Evolutionary conservation across 2,113 vertebrate genomes (phyloP), one percentile per base, ranked within the genome.

Genomic region (Maccullochella peelii): DNA sequence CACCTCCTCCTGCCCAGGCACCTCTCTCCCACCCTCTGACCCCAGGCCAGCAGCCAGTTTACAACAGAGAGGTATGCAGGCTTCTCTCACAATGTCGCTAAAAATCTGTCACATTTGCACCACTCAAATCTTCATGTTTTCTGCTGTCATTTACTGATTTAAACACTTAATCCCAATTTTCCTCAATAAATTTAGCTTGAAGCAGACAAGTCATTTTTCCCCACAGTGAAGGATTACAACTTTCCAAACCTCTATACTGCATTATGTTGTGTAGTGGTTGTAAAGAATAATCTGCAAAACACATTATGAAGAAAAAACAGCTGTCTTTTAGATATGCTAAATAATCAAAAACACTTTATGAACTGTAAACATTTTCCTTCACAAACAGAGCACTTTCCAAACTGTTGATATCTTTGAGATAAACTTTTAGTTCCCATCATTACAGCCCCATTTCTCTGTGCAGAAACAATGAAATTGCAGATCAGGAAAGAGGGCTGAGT

Each of bases 61-160:
- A 79, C 79, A 65, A 84, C 84, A 80, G 67, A 89, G 77, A 91
- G 88, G 90, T 93, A 92, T 87, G 88, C 52, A 54, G 16, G 30
- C 40, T 11, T 85, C 3, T 74, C 52, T 74, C 47, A 6, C 55
- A 69, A n/a, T 47, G 33, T 52, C 27, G 7, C 63, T 67, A 5
- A 18, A 65, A 67, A 21, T 50, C 20, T 52, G 23, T 21, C 21
- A 58, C 10, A 23, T 57, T 65, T 36, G 16, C 49, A 66, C 15
- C 52, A 65, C 27, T 8, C 2, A 15, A 3, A 61, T 40, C 8
- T 68, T 70, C 4, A 38, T 25, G 44, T 62, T 36, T 47, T 15
- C 27, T 16, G 23, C 23, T 67, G 16, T 27, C 8, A 62, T 61
- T 52, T 21, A 54, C 62, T 38, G 3, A 62, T 71, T 72, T 15